Percentiles rank a stretch among this genome's conserved stretches.
Conservation (phyloP, 2,888 invertebrate species). For the Peribatodes rhomboidaria region DNA sequence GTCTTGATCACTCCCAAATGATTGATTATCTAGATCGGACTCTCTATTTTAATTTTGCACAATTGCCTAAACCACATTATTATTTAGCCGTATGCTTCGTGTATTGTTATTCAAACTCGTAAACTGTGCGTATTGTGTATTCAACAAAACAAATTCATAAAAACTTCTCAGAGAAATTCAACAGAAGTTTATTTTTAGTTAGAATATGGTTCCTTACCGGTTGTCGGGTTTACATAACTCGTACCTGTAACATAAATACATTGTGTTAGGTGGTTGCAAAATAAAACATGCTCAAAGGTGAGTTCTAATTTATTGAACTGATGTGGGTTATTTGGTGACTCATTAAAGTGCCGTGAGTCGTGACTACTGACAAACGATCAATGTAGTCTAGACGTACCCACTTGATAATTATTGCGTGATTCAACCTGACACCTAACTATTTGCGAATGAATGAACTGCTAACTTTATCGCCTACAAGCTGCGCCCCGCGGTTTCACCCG, state of each 20-base stretch:
- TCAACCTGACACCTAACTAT: constrained; percentile 8
- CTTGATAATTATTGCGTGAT: constrained; percentile 11
- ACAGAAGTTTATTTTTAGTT: constrained; percentile 25
- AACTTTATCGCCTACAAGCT: background rate
- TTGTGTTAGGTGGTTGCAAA: constrained; percentile 8
- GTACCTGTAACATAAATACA: constrained; percentile 62
- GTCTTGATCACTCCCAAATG: too few species aligned
- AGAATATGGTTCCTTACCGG: constrained; percentile 55
- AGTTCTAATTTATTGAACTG: constrained; percentile 25
- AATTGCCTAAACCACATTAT: background rate
- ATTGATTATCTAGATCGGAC: background rate
- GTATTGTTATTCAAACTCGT: constrained; percentile 18
- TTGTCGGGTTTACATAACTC: constrained; percentile 61
- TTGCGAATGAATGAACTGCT: constrained; percentile 5
- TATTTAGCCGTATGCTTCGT: background rate
- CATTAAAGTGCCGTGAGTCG: constrained; percentile 45
- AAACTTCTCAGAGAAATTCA: constrained; percentile 26
- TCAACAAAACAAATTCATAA: constrained; percentile 29
- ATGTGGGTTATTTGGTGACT: constrained; percentile 52
- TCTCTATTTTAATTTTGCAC: background rate
- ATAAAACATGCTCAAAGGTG: constrained; percentile 11
- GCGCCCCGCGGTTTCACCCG: too few species aligned
- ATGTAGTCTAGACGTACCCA: constrained; percentile 30
- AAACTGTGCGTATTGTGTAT: constrained; percentile 6
- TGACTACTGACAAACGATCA: too few species aligned